These are phyloP conservation scores for Tupiocoris notatus DNA, from an alignment of 2,888 invertebrate genomes.

Conservation along the genomic window DNA sequence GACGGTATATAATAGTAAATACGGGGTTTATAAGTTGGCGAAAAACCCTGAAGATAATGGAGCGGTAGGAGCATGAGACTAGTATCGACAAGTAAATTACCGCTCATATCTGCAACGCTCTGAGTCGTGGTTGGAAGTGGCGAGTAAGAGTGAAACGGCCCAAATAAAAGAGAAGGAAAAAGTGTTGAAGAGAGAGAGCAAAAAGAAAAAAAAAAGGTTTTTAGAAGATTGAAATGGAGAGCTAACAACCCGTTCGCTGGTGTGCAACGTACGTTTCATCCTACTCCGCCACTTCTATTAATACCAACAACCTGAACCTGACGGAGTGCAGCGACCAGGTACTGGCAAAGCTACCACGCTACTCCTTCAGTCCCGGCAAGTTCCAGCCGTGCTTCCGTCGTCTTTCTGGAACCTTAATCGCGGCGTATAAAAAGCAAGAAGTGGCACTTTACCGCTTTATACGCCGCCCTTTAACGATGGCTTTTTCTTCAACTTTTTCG, in stretches of 20 bases:
- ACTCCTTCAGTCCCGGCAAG: not conserved
- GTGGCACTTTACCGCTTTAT: not conserved
- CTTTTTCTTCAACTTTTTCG: not conserved
- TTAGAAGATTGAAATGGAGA: not conserved
- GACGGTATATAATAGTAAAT: not conserved
- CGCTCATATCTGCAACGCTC: not conserved
- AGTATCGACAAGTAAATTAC: not conserved
- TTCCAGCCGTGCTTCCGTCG: not conserved
- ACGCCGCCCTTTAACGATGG: not conserved
- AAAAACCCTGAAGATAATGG: not conserved
- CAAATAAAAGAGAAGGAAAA: too few relatives aligned
- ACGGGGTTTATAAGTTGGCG: not conserved
- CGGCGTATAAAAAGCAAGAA: not conserved
- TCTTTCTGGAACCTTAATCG: not conserved
- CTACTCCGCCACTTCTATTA: not conserved
- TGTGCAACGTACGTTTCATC: not conserved
- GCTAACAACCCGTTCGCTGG: not conserved
- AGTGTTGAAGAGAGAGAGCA: not conserved
- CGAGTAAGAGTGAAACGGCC: not conserved
- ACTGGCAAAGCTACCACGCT: not conserved
- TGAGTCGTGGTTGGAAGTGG: not conserved
- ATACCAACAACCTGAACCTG: not conserved
- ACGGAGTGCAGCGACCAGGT: not conserved
- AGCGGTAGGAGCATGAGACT: not conserved
- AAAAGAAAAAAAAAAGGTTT: not conserved